Base-by-base conservation (phyloP, 2,888 invertebrate genomes). In the Ramazzottius varieornatus region DNA sequence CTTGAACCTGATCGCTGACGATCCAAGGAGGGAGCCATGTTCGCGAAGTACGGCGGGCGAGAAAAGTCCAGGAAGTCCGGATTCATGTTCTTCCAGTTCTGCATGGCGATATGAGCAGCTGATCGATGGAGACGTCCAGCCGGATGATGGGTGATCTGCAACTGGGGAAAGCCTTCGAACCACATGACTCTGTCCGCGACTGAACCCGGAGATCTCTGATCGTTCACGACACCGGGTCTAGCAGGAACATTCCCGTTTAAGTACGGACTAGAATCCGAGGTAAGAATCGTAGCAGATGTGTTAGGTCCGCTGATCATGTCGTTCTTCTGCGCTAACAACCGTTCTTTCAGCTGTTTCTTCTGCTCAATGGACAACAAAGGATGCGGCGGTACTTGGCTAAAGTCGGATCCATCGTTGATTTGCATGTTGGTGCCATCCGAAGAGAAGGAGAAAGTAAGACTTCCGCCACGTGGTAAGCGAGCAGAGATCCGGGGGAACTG, bases 361-460 rank as follows among this genome's bases (percentile, higher is more conserved):
- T 54, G 54, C 20, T 54, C 54, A 16, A 54, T 8, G 20, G 54
- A 24, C 13, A 54, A 24, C 54, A 54, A 8, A 8, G 54, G 54
- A 54, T 54, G 54, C 29, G 54, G 54, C 13, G 54, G 54, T 24
- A 54, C 54, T 24, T 54, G 54, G 4, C n/a, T 24, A 20, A 20
- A 40, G 13, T 40, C 40, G 13, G n/a, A 20, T 8, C 40, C 40
- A 20, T 29, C 29, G 13, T 54, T 29, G 24, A 54, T 54, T 8
- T 29, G 54, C 54, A 54, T 54, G n/a, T 8, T 54, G n/a, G 54
- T 54, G 54, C n/a, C 20, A 29, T 16, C 24, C n/a, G 54, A 16
- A 29, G 54, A 54, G 54, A 54, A 54, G 54, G 54, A 54, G 54
- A 54, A 54, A 24, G 16, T 54, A 24, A 54, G 54, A 54, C 54